These are phyloP conservation scores for Idaea dimidiata DNA, from an alignment of 2,888 invertebrate species.

Conservation along the genomic window DNA sequence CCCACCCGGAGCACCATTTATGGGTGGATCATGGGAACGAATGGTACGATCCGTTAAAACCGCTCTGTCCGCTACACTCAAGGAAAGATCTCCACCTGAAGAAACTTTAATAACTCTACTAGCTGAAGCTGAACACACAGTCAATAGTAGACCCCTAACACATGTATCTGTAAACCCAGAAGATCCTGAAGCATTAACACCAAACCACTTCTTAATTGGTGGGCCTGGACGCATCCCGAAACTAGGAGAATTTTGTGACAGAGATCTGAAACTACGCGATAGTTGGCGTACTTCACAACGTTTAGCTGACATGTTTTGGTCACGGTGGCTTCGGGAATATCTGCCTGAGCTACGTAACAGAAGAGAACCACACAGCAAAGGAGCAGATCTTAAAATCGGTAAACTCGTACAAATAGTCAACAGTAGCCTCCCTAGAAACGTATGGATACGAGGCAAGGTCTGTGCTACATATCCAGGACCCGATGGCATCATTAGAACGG, in stretches of 20 bases:
- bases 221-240: slow-evolving; percentile 6
- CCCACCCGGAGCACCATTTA: slow-evolving; percentile 9
- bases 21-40: slow-evolving; percentile 20
- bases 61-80: slow-evolving; percentile 9
- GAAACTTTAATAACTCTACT: slow-evolving; percentile 17
- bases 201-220: slow-evolving; percentile 14
- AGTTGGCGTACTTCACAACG: slow-evolving; percentile 22
- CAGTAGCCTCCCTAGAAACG: not conserved
- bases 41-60: slow-evolving; percentile 19
- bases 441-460: not conserved
- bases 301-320: slow-evolving; percentile 11
- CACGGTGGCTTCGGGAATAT: not conserved
- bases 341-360: not conserved
- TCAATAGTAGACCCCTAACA: slow-evolving; percentile 15
- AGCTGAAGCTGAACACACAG: slow-evolving; percentile 13
- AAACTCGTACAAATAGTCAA: not conserved
- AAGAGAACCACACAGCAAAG: not conserved
- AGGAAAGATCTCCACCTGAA: slow-evolving; percentile 15
- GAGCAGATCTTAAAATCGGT: not conserved
- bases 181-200: slow-evolving; percentile 10
- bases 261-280: slow-evolving; percentile 14
- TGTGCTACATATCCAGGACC: not conserved
- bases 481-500: not conserved
- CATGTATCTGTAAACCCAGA: slow-evolving; percentile 11
- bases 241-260: slow-evolving; percentile 8